Evolutionary conservation across 2,113 vertebrate genomes (phyloP), one percentile per base, ranked within the genome.

Genomic region (Gobio gobio): DNA sequence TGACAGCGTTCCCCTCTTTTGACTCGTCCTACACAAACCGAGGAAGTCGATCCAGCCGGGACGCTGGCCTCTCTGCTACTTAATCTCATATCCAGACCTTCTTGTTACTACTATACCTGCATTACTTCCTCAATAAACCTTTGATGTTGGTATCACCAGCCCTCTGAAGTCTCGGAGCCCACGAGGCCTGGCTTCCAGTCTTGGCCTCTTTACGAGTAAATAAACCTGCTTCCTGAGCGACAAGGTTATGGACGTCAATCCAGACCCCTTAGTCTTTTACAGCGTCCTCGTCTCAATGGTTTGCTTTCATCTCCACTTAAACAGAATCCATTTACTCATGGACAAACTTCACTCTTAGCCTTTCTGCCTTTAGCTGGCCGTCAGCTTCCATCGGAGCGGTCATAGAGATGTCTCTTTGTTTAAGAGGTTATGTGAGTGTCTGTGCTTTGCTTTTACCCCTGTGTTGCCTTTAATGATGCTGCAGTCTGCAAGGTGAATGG

Each of bases 251-350:
- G 54, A 85, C 51, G 47, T 74, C 76, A 64, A 86, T 72, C 63
- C 63, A 33, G 58, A 79, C 86, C 79, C 45, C 78, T 86, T 84
- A 85, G 45, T 86, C 72, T 89, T 84, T 86, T 82, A 87, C 81
- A 45, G 81, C 86, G 43, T 82, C 51, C 78, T 36, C 64, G n/a
- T 82, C 45, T 81, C 84, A 40, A 26, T 80, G 66, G 26, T 61
- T 74, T 64, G 33, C 87, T 88, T 88, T 86, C 87, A 86, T 88
- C 86, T 87, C 56, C 86, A 86, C 85, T 87, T 88, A 83, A 85
- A 79, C 86, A 54, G 80, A 85, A 87, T 85, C 83, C 82, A 89
- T 89, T 89, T 89, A 83, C 83, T 72, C 83, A 13, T 47, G 63
- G 33, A 24, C 47, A 74, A 76, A 82, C 40, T 61, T 58, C 45